phyloP scores from a whole-genome alignment of 2,113 vertebrate species.

The Gulo gulo region DNA sequence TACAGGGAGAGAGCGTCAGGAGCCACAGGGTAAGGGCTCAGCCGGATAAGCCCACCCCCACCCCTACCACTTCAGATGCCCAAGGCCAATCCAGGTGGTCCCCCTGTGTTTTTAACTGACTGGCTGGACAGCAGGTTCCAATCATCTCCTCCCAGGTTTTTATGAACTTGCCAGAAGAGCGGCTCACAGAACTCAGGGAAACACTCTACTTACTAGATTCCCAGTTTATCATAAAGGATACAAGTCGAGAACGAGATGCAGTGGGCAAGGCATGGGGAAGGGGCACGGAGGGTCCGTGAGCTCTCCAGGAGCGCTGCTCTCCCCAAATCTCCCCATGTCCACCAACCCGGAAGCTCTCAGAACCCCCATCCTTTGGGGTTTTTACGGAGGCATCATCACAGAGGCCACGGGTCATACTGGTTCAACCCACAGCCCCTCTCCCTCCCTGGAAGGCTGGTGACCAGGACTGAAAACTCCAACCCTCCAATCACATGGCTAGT shows the following conservation, averaged over 20 bases:
- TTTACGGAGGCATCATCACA: background rate
- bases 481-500: background rate
- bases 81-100: too few relatives aligned
- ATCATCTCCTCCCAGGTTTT: background rate
- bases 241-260: background rate
- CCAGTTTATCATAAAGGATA: background rate
- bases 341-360: background rate
- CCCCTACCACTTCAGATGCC: background rate
- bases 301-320: background rate
- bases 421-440: background rate
- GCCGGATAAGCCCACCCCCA: too few relatives aligned
- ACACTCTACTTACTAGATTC: background rate
- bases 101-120: background rate
- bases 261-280: background rate
- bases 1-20: background rate
- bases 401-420: background rate
- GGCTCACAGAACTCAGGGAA: background rate
- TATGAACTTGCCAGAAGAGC: background rate
- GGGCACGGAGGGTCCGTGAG: background rate
- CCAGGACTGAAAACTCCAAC: too few relatives aligned
- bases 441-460: background rate
- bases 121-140: background rate
- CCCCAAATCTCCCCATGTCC: too few relatives aligned
- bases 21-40: background rate
- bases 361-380: background rate